A percentile compares a stretch with the other conserved stretches of the same genome.
Evolutionary conservation across 2,113 vertebrate genomes (phyloP).

Genomic region (Larimichthys polyactis): DNA sequence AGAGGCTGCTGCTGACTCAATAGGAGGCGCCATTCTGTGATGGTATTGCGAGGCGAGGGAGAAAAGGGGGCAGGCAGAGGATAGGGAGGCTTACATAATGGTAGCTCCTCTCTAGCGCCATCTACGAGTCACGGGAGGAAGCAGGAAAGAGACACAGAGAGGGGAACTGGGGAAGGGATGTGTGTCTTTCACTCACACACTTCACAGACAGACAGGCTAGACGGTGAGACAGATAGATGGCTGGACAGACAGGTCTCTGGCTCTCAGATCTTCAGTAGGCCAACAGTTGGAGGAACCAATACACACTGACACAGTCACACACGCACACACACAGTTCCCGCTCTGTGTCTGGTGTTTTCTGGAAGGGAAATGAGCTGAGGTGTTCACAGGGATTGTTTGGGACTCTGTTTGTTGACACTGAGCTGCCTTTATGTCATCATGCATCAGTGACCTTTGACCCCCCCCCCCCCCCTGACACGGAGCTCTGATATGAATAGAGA

Average conservation of each 20-base stretch:
- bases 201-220: conserved; percentile 20
- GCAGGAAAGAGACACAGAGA: conserved; percentile 38
- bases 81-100: conserved; percentile 85
- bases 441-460: conserved; percentile 71
- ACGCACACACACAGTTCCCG: neutral
- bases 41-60: conserved; percentile 79
- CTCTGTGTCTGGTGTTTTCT: conserved; percentile 24
- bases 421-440: conserved; percentile 15
- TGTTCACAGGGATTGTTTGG: conserved; percentile 43
- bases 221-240: neutral
- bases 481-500: conserved; percentile 16
- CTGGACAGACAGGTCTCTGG: neutral
- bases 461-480: conserved; percentile 9
- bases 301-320: neutral
- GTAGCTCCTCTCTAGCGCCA: conserved; percentile 88
- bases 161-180: conserved; percentile 33
- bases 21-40: conserved; percentile 94
- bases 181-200: conserved; percentile 28
- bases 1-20: conserved; percentile 87
- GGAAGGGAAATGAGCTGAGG: conserved; percentile 39
- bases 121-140: conserved; percentile 83
- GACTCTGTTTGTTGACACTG: conserved; percentile 25
- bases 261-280: neutral
- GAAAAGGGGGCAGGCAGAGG: conserved; percentile 81
- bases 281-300: conserved; percentile 9